Conservation (phyloP, 2,888 invertebrate species). For the Drosophila ezoana region DNA sequence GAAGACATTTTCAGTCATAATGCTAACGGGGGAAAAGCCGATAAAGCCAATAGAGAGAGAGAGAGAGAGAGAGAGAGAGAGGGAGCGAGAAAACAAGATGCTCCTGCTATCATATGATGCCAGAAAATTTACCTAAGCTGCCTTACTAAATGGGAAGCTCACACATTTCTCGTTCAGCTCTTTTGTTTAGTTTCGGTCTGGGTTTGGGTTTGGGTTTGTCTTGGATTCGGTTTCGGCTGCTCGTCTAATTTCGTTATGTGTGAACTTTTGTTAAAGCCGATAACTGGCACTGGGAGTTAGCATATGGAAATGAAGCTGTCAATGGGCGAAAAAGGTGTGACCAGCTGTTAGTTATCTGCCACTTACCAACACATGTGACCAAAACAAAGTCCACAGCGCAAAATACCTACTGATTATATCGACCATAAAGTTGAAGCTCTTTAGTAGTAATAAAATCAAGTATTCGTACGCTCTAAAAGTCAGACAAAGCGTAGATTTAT, state of each 20-base stretch:
- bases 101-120: slow-evolving; percentile 31
- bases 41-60: slow-evolving; percentile 41
- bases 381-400: slow-evolving; percentile 25
- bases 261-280: slow-evolving; percentile 59
- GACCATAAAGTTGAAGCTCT: slow-evolving; percentile 32
- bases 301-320: slow-evolving; percentile 74
- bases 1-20: slow-evolving; percentile 70
- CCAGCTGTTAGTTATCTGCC: slow-evolving; percentile 49
- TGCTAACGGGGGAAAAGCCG: slow-evolving; percentile 47
- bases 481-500: slow-evolving; percentile 18
- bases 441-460: slow-evolving; percentile 30
- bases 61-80: too few relatives aligned
- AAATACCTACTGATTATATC: slow-evolving; percentile 23
- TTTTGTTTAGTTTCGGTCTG: slow-evolving; percentile 58
- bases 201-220: background rate
- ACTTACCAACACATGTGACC: slow-evolving; percentile 28
- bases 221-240: background rate
- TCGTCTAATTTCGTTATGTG: slow-evolving; percentile 65
- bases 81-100: slow-evolving; percentile 17
- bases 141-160: slow-evolving; percentile 54
- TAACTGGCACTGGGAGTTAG: slow-evolving; percentile 38
- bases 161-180: slow-evolving; percentile 35
- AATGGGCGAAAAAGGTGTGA: slow-evolving; percentile 48
- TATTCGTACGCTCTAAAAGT: slow-evolving; percentile 4
- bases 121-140: slow-evolving; percentile 58